Evolutionary conservation across 64 coral and sea anemone genomes (phyloP).

Genomic region (Stylophora pistillata): DNA sequence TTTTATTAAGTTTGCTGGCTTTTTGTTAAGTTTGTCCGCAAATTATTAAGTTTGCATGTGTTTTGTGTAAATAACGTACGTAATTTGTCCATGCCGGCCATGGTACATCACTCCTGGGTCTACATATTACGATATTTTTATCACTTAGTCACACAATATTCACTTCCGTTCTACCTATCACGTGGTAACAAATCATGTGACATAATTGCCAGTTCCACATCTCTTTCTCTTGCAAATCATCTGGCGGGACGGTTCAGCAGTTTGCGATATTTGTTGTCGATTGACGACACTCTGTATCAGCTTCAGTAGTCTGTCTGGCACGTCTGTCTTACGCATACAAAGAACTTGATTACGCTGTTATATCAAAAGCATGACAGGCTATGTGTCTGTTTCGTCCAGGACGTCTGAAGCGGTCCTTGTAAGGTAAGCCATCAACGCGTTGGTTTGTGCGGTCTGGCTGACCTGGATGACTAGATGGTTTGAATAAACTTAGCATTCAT

Average conservation of each 20-base stretch:
- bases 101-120: too few species aligned
- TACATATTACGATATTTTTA: too few species aligned
- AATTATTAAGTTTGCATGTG: too few species aligned
- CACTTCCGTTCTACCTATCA: not conserved
- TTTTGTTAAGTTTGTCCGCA: too few species aligned
- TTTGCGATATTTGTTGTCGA: not conserved
- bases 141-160: not conserved
- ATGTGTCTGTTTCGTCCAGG: conserved; percentile 28
- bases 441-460: not conserved
- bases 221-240: not conserved
- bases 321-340: conserved; percentile 12
- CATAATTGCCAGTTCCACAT: not conserved
- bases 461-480: too few species aligned
- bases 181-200: conserved; percentile 22
- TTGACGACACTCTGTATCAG: not conserved
- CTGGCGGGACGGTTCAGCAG: not conserved
- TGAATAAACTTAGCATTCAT: too few species aligned
- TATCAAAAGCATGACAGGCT: conserved; percentile 8
- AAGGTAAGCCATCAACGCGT: not conserved
- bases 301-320: conserved; percentile 13
- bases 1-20: too few species aligned
- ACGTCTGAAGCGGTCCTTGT: conserved; percentile 3
- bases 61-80: too few species aligned
- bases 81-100: too few species aligned
- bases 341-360: not conserved